Evolutionary conservation across 2,797 vertebrate species (phyloP).

Genomic region (Acanthurus tractus): DNA sequence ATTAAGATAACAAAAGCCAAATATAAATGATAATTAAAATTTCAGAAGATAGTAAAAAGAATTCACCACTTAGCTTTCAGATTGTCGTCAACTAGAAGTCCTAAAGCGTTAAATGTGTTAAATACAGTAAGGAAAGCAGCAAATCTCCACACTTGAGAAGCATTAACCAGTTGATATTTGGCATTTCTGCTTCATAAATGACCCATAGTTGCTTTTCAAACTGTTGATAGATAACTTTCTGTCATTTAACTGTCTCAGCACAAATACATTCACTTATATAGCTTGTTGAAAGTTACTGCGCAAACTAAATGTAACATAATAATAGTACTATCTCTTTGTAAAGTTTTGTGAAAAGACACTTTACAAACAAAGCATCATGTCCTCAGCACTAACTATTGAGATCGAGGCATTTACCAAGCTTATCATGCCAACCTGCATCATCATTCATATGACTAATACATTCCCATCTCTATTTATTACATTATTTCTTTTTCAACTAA

Average conservation of each 20-base stretch:
- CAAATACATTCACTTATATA: too few species aligned
- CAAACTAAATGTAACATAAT: background rate
- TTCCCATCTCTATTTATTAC: conserved; percentile 31
- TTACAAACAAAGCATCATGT: background rate
- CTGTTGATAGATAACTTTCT: background rate
- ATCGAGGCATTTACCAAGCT: conserved; percentile 4
- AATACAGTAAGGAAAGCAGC: background rate
- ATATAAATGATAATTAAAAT: background rate
- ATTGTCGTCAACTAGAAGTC: background rate
- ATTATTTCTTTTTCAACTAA: conserved; percentile 41
- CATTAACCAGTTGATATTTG: background rate
- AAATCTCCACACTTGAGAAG: background rate
- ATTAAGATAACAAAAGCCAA: background rate
- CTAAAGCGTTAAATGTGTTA: background rate
- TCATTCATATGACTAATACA: conserved; percentile 29
- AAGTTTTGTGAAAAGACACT: background rate
- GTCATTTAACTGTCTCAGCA: background rate
- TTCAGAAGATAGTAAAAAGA: background rate
- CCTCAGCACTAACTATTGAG: background rate
- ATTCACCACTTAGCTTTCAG: background rate
- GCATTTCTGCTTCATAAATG: background rate
- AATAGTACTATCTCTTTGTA: too few species aligned
- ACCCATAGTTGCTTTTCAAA: background rate
- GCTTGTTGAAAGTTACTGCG: background rate
- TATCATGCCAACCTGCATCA: conserved; percentile 37